Percentiles rank a stretch among this genome's conserved stretches.
Evolutionary conservation across 2,113 vertebrate genomes (phyloP).

Genomic region (Ceuthmochares aereus): DNA sequence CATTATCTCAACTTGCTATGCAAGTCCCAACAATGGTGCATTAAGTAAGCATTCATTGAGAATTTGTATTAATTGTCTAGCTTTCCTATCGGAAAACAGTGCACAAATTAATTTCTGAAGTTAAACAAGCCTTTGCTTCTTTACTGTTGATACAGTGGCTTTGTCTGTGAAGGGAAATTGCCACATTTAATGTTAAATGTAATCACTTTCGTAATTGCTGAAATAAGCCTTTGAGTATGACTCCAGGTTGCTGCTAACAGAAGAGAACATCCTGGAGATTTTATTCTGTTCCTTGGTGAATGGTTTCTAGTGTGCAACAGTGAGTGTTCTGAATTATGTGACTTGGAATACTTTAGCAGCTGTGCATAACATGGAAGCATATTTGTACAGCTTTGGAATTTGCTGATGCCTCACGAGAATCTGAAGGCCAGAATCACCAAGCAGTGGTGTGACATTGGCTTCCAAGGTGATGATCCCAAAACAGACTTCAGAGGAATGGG

Average conservation of each 20-base stretch:
- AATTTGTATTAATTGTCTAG: background rate
- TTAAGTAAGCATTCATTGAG: background rate
- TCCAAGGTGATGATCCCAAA: slow-evolving; percentile 98
- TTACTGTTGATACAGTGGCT: background rate
- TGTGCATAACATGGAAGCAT: slow-evolving; percentile 53
- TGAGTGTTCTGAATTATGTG: background rate
- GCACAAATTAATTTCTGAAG: background rate
- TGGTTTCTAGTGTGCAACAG: background rate
- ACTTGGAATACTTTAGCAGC: background rate
- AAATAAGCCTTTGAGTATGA: background rate
- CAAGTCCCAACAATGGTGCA: rapidly evolving
- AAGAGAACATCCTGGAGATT: background rate
- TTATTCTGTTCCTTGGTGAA: background rate
- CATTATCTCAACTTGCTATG: background rate
- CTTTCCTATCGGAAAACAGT: background rate
- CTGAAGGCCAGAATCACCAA: slow-evolving; percentile 92
- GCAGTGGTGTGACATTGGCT: slow-evolving; percentile 98
- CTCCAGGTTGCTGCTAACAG: background rate
- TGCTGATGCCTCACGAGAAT: slow-evolving; percentile 89
- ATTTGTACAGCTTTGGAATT: slow-evolving; percentile 89
- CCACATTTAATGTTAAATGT: background rate
- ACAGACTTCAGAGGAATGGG: slow-evolving; percentile 99
- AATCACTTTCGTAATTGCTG: background rate
- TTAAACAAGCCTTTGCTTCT: background rate
- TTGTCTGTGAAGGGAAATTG: background rate